Percentiles rank a stretch among this genome's conserved stretches.
These are phyloP conservation scores for Asbolus verrucosus DNA, from an alignment of 1,140 invertebrate species.

Conservation along the genomic window DNA sequence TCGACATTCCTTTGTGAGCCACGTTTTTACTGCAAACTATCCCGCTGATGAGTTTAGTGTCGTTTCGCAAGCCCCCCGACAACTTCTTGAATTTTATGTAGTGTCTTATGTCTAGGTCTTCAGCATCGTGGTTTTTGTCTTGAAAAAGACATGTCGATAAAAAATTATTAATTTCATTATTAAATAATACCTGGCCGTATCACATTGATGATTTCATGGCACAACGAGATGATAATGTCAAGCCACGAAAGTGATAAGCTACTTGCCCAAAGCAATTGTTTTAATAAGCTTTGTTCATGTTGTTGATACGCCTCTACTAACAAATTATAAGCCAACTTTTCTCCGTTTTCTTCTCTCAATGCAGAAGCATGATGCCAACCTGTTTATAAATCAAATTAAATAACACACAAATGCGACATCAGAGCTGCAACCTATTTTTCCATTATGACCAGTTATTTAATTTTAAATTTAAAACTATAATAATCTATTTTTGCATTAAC, in stretches of 20 bases:
- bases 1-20: conserved; percentile 89
- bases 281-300: conserved; percentile 78
- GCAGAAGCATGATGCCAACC: conserved; percentile 71
- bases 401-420: too few relatives aligned
- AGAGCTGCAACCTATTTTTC: too few relatives aligned
- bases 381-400: too few relatives aligned
- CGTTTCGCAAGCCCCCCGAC: conserved; percentile 80
- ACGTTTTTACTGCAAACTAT: conserved; percentile 95
- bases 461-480: too few relatives aligned
- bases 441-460: too few relatives aligned
- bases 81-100: conserved; percentile 97
- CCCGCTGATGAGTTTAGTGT: conserved; percentile 86
- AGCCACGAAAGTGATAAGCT: conserved; percentile 84
- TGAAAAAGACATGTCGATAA: conserved; percentile 2
- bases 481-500: too few relatives aligned
- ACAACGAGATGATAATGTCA: conserved; percentile 80
- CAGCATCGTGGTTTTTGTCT: conserved; percentile 76
- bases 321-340: conserved; percentile 67
- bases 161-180: neutral
- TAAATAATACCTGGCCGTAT: conserved; percentile 75
- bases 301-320: conserved; percentile 77
- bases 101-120: conserved; percentile 89
- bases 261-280: conserved; percentile 75
- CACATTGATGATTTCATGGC: conserved; percentile 81
- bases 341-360: conserved; percentile 68